Conservation (phyloP, 2,113 vertebrate genomes). For the Microcebus murinus region DNA sequence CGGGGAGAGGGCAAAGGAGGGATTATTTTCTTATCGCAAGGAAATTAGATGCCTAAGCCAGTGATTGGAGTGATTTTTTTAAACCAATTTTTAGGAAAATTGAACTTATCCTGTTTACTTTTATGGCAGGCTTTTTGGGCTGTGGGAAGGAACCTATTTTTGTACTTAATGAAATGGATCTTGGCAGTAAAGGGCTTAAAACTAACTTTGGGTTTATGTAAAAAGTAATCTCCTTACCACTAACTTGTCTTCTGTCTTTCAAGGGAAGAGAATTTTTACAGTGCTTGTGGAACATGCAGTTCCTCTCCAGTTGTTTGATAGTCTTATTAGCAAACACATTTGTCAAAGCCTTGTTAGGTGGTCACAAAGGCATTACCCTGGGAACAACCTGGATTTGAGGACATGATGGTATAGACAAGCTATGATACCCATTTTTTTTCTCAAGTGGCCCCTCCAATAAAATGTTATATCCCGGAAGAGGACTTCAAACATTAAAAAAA, state of each 20-base stretch:
- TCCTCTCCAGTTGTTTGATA: neutral
- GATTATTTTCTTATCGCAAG: conserved; percentile 61
- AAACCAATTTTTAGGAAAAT: conserved; percentile 69
- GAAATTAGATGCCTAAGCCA: conserved; percentile 63
- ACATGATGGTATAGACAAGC: neutral
- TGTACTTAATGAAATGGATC: conserved; percentile 70
- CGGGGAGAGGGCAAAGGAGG: neutral
- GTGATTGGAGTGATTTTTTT: conserved; percentile 11
- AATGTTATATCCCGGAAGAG: neutral
- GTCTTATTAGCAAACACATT: conserved; percentile 32
- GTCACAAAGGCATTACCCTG: neutral
- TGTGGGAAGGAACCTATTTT: conserved; percentile 56
- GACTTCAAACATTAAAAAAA: neutral
- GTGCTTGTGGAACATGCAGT: neutral
- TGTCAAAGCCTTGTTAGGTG: conserved; percentile 12
- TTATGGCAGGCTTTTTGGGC: conserved; percentile 52
- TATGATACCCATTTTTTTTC: neutral
- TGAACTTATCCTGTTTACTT: conserved; percentile 39
- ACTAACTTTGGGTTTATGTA: conserved; percentile 64
- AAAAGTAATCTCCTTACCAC: conserved; percentile 57
- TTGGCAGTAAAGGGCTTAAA: conserved; percentile 64
- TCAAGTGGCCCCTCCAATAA: neutral
- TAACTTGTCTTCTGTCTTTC: conserved; percentile 55
- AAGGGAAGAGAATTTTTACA: conserved; percentile 47
- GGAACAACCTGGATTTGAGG: neutral